phyloP scores from a whole-genome alignment of 2,113 vertebrate genomes.

The Prinia subflava region DNA sequence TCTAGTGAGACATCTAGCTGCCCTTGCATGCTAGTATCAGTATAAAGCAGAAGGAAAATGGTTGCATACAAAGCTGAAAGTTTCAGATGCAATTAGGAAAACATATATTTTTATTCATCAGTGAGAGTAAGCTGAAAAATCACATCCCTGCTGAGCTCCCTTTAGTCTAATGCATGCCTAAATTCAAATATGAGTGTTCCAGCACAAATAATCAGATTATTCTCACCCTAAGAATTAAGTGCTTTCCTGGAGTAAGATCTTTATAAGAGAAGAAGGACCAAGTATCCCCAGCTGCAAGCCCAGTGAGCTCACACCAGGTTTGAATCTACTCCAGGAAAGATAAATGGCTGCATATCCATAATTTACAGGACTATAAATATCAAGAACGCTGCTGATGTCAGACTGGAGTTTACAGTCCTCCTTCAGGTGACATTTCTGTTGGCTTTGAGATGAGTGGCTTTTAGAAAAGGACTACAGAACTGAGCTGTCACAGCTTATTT shows the following conservation, averaged over 20 bases:
- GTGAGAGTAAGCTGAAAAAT: background rate
- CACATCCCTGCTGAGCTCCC: background rate
- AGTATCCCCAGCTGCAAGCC: slow-evolving; percentile 31
- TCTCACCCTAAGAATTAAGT: slow-evolving; percentile 4
- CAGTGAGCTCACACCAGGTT: background rate
- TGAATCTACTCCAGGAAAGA: slow-evolving; percentile 37
- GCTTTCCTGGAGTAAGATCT: slow-evolving; percentile 23
- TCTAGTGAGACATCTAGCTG: slow-evolving; percentile 74
- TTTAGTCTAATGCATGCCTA: background rate
- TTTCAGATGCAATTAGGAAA: background rate
- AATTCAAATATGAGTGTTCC: background rate
- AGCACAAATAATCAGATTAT: slow-evolving; percentile 3
- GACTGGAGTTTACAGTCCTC: background rate
- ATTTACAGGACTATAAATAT: slow-evolving; percentile 49
- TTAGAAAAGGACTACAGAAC: background rate
- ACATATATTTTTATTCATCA: background rate
- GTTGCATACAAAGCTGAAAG: background rate
- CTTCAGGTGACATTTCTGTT: background rate
- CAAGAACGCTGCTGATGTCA: background rate
- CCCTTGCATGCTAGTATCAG: slow-evolving; percentile 49
- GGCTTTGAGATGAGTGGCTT: background rate
- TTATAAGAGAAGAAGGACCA: background rate
- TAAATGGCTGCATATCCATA: background rate
- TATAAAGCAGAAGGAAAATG: background rate
- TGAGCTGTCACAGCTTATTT: background rate